Evolutionary conservation across 2,888 invertebrate species (phyloP).

Genomic region (Hirtodrosophila histrioides): DNA sequence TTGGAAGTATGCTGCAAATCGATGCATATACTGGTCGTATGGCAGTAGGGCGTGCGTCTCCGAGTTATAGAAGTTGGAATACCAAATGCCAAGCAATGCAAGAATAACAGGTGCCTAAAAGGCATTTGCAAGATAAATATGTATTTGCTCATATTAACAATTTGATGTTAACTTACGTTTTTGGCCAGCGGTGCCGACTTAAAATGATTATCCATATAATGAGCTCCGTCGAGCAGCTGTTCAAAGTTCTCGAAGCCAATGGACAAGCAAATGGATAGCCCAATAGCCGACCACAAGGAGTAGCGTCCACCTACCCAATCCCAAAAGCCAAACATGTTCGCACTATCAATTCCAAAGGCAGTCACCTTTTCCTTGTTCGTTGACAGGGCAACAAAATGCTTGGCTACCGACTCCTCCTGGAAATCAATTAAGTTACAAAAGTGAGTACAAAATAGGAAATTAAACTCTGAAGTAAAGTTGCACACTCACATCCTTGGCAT

Average conservation of each 20-base stretch:
- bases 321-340: slow-evolving; percentile 99
- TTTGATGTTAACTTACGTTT: slow-evolving; percentile 88
- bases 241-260: slow-evolving; percentile 98
- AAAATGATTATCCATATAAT: slow-evolving; percentile 97
- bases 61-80: slow-evolving; percentile 96
- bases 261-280: slow-evolving; percentile 96
- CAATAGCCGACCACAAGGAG: slow-evolving; percentile 99
- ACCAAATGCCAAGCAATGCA: slow-evolving; percentile 96
- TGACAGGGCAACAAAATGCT: slow-evolving; percentile 99
- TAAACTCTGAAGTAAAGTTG: neutral
- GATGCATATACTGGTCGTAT: slow-evolving; percentile 99
- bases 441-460: neutral
- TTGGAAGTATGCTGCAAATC: slow-evolving; percentile 99
- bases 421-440: slow-evolving; percentile 61
- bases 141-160: neutral
- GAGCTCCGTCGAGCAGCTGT: slow-evolving; percentile 94
- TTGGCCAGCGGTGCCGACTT: slow-evolving; percentile 92
- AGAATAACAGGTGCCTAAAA: slow-evolving; percentile 95
- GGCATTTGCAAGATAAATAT: slow-evolving; percentile 23
- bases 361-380: slow-evolving; percentile 97
- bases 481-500: slow-evolving; percentile 92
- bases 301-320: slow-evolving; percentile 99
- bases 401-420: slow-evolving; percentile 92
- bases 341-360: slow-evolving; percentile 97
- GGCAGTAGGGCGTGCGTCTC: slow-evolving; percentile 98